Conservation (phyloP, 2,888 invertebrate genomes). For the Vanessa cardui region DNA sequence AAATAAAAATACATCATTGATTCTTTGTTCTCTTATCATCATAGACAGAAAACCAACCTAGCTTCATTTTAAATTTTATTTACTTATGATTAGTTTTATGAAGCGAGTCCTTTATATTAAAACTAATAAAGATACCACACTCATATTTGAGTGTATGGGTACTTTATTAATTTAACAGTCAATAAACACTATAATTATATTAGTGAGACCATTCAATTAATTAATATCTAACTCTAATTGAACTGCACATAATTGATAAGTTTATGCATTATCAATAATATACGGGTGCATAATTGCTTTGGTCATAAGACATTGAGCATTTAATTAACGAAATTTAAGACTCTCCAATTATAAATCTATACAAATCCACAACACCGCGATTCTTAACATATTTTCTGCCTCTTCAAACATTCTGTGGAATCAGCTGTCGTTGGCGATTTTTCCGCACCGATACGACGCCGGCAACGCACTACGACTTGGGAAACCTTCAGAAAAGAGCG, state of each 20-base stretch:
- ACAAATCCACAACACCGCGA: no score
- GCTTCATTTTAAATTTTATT: neutral
- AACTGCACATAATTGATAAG: conserved; percentile 6
- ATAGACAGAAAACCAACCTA: no score
- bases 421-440: no score
- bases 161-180: conserved; percentile 8
- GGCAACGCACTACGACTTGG: no score
- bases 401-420: no score
- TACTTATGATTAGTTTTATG: neutral
- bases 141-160: neutral
- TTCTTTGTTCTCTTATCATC: no score
- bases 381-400: no score
- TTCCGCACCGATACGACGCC: no score
- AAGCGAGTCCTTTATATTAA: conserved; percentile 3
- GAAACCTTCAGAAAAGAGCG: no score
- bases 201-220: neutral
- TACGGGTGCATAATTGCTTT: neutral
- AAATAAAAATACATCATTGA: no score
- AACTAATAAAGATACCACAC: conserved; percentile 2
- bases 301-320: neutral
- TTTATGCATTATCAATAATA: neutral
- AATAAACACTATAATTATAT: conserved; percentile 7
- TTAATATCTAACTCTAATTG: neutral
- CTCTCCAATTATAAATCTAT: no score
- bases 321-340: no score